Percentiles rank a stretch among this genome's conserved stretches.
Conservation (phyloP, 1,140 invertebrate species). For the Drosophila pallidifrons region DNA sequence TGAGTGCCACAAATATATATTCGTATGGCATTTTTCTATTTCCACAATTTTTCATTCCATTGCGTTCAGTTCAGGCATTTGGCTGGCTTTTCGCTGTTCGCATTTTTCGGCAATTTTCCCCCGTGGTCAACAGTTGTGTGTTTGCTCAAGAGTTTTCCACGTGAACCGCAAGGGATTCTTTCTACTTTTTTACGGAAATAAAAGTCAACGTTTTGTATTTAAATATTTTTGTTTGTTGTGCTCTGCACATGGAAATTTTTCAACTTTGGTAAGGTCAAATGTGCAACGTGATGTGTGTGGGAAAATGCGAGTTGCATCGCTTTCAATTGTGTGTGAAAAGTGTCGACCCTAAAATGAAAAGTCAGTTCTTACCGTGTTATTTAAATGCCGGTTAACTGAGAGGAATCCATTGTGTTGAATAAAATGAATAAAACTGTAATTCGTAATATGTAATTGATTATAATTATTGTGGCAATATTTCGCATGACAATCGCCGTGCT, state of each 20-base stretch:
- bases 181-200: neutral
- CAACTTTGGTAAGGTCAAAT: slow-evolving; percentile 32
- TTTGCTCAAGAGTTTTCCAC: slow-evolving; percentile 49
- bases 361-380: neutral
- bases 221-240: slow-evolving; percentile 6
- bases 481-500: slow-evolving; percentile 19
- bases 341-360: neutral
- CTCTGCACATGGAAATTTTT: slow-evolving; percentile 39
- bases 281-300: slow-evolving; percentile 1
- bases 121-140: slow-evolving; percentile 68
- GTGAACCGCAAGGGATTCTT: neutral
- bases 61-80: slow-evolving; percentile 20
- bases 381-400: slow-evolving; percentile 8
- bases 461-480: slow-evolving; percentile 2
- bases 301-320: neutral
- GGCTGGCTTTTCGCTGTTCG: slow-evolving; percentile 7
- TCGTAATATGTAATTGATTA: neutral
- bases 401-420: slow-evolving; percentile 25
- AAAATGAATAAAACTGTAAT: no score
- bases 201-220: slow-evolving; percentile 22
- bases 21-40: slow-evolving; percentile 71
- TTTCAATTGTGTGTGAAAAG: slow-evolving; percentile 13
- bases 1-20: slow-evolving; percentile 1
- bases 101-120: slow-evolving; percentile 49
- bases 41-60: slow-evolving; percentile 62